Base-by-base conservation (phyloP, 1,140 invertebrate genomes). In the Cryptotermes secundus region DNA sequence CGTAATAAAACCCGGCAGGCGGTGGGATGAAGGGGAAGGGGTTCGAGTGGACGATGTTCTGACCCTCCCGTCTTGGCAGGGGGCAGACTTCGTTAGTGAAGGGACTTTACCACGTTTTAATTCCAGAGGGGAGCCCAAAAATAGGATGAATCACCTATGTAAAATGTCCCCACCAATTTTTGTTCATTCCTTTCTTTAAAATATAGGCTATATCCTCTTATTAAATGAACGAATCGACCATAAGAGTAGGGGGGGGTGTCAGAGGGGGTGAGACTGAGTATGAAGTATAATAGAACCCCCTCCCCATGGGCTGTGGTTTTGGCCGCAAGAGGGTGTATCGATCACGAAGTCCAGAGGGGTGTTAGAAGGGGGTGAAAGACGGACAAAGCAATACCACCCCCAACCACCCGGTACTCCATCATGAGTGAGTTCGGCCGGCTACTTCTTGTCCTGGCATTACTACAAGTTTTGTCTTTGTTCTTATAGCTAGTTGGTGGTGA, bases 181-280 rank as follows among this genome's bases (percentile, higher is more conserved):
- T 72, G n/a, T 59, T 59, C 19, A 72, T 72, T 72, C n/a, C 59
- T 72, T 72, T 72, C 59, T 72, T 72, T 72, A 72, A 72, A 72
- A 72, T 72, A 72, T 72, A 72, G 59, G 59, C 59, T 72, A 72
- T 72, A 72, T 72, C 59, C 59, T 72, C 59, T 72, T 72, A 72
- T 72, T 72, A 72, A 72, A 72, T 72, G n/a, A 72, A 72, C 26
- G 59, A 26, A 72, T 16, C 26, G 59, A 72, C 59, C 59, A 72
- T 72, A 72, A 72, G 59, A 72, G 59, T 72, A 6, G 59, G 59
- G 59, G 3, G 59, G 59, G 59, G 53, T 59, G 53, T 22, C 24
- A n/a, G 53, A 22, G 53, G 59, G 59, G 59, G 59, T 31, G 59
- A 31, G 59, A 31, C 7, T 72, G 7, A 26, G 59, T 72, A 59